These are phyloP conservation scores for Drosophila lutescens DNA, from an alignment of 2,888 invertebrate genomes.

Conservation along the genomic window DNA sequence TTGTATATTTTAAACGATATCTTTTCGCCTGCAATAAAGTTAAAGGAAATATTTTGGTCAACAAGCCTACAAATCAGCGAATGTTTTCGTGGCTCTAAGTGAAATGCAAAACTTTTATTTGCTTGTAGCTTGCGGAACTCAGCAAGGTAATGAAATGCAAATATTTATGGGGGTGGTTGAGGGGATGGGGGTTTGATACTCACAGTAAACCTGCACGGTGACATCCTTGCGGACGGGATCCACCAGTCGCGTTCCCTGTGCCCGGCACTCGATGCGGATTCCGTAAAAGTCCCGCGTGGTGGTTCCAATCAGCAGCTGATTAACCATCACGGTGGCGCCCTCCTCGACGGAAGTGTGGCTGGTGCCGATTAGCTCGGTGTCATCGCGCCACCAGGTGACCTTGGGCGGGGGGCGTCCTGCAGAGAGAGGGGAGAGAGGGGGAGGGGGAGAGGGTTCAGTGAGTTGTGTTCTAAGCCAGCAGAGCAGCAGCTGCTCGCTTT, in stretches of 20 bases:
- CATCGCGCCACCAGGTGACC: constrained; percentile 93
- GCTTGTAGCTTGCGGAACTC: neutral
- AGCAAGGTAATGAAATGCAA: neutral
- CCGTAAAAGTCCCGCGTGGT: constrained; percentile 90
- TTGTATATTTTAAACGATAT: neutral
- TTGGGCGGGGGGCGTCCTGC: constrained; percentile 92
- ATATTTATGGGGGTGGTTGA: constrained; percentile 48
- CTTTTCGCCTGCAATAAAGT: neutral
- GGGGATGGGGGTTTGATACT: constrained; percentile 77
- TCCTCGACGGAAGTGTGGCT: constrained; percentile 88
- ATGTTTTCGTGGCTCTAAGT: neutral
- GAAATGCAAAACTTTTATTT: neutral
- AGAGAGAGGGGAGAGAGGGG: neutral
- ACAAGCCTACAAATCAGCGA: neutral
- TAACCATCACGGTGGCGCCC: constrained; percentile 87
- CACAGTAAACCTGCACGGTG: constrained; percentile 89
- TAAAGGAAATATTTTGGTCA: neutral
- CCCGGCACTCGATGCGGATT: constrained; percentile 91
- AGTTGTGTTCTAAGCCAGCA: neutral
- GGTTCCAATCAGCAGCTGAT: constrained; percentile 90
- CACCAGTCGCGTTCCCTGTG: constrained; percentile 89
- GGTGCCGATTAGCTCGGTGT: constrained; percentile 89
- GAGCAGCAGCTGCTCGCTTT: constrained; percentile 9
- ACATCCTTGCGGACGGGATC: constrained; percentile 89
- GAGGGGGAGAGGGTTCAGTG: neutral